phyloP scores from a whole-genome alignment of 2,888 invertebrate genomes.

The Archips crataeganus region DNA sequence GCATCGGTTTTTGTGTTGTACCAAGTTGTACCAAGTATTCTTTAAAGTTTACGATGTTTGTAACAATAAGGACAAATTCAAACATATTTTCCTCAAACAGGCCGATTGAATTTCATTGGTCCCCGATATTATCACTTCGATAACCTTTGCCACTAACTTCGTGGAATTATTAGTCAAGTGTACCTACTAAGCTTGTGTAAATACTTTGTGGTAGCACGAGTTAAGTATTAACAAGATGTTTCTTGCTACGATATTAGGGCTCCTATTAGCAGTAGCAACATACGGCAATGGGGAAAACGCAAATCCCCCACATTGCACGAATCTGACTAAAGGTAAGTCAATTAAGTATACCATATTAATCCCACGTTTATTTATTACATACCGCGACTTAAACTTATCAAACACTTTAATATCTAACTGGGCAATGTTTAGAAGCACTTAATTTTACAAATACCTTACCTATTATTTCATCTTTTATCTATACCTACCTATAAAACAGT shows the following conservation, averaged over 20 bases:
- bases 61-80: no score
- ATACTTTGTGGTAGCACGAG: background rate
- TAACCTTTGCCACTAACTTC: slow-evolving; percentile 22
- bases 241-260: slow-evolving; percentile 6
- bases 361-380: background rate
- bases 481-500: no score
- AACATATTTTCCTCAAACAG: background rate
- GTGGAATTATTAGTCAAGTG: slow-evolving; percentile 3
- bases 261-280: slow-evolving; percentile 42
- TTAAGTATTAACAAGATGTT: slow-evolving; percentile 24
- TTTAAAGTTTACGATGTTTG: no score
- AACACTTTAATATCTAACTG: background rate
- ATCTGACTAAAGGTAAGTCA: slow-evolving; percentile 67
- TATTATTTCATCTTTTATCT: no score
- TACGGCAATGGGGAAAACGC: slow-evolving; percentile 49
- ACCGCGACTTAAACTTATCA: background rate
- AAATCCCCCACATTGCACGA: slow-evolving; percentile 68
- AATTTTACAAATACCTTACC: no score
- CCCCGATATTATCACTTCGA: background rate
- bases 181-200: background rate
- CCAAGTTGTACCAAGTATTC: no score
- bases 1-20: no score
- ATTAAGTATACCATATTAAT: background rate
- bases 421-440: no score
- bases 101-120: background rate